Conservation (phyloP, 2,797 vertebrate genomes). For the Cyclopterus lumpus region DNA sequence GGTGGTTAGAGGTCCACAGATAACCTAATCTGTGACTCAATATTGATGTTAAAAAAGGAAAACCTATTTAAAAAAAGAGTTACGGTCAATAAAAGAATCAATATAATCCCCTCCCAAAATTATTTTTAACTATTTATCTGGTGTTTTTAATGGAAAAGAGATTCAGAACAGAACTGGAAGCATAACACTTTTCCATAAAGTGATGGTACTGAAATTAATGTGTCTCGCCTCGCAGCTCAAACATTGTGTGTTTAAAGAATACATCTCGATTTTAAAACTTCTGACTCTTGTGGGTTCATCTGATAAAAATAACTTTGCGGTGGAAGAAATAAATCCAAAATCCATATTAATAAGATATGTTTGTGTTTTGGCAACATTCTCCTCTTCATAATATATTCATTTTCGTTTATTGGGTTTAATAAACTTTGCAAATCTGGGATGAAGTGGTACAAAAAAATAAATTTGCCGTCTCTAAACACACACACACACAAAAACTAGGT, state of each 20-base stretch:
- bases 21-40: conserved; percentile 1
- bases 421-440: conserved; percentile 60
- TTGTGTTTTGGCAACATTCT: conserved; percentile 57
- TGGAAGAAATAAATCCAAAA: conserved; percentile 19
- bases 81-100: not conserved
- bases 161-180: conserved; percentile 19
- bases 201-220: not conserved
- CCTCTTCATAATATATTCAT: conserved; percentile 54
- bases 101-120: not conserved
- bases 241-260: not conserved
- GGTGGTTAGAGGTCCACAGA: conserved; percentile 5
- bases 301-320: not conserved
- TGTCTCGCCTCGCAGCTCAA: not conserved
- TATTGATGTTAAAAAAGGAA: not conserved
- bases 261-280: not conserved
- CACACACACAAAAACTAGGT: conserved; percentile 65
- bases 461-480: conserved; percentile 32
- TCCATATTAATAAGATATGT: conserved; percentile 33
- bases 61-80: not conserved
- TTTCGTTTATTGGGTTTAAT: conserved; percentile 44
- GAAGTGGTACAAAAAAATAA: conserved; percentile 58
- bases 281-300: not conserved
- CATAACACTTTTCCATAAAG: conserved; percentile 24
- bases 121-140: conserved; percentile 8
- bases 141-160: conserved; percentile 18